Evolutionary conservation across 2,888 invertebrate species (phyloP), one percentile per base, ranked within the genome.

Genomic region (Orchesella flavescens): DNA sequence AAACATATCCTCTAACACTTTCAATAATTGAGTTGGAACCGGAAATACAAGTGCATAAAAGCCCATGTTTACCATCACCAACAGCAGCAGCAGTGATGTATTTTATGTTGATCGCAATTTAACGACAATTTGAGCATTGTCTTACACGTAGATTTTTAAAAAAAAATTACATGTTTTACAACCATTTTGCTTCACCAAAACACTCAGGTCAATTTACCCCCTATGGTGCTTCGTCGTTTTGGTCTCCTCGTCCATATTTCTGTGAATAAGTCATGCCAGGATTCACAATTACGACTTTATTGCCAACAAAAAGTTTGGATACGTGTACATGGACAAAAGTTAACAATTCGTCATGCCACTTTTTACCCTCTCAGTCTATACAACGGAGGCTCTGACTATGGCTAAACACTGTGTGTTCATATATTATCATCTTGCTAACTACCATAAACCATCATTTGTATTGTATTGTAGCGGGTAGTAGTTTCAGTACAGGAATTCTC

Each of bases 201-300:
- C 13, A 24, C 43, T 21, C 57, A 34, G 82, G 63, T 76, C 82
- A 76, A 82, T 76, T 71, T 82, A 76, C 82, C 82, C 75, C 82
- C 82, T 76, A 69, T 53, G 34, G 76, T 53, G 61, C 46, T 72
- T 79, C 72, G 78, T 63, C 79, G 65, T 55, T 72, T 79, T 66
- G 66, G 63, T 65, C 17, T 44, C 12, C 44, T 7, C 57, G 43
- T 53, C 44, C 63, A 46, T 63, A 17, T 73, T 71, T 71, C 61
- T 23, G 59, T 61, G 17, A 63, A 61, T 46, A 49, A 49, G 34
- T 46, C 74, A 74, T 63, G 63, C 74, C 63, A 74, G 46, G 61
- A 44, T 53, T 13, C 71, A 55, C 55, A 71, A 61, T 73, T 61
- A 34, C 57, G 53, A 15, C 53, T 13, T 61, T 19, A 61, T 19